These are phyloP conservation scores for Temnothorax ravouxi DNA, from an alignment of 2,888 invertebrate genomes.

Conservation along the genomic window DNA sequence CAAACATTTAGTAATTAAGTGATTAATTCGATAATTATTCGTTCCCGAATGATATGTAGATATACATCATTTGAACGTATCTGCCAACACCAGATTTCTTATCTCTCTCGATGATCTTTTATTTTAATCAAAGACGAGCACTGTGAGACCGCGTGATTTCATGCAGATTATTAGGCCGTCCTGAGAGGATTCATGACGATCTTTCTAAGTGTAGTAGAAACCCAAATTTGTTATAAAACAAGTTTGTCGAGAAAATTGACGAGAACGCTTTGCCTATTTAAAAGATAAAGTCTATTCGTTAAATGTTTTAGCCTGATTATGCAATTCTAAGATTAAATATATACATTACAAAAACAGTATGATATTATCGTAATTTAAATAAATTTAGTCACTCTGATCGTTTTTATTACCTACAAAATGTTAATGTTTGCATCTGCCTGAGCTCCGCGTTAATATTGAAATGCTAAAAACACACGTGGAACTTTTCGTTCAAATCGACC, in stretches of 20 bases:
- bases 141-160: background rate
- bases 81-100: background rate
- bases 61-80: background rate
- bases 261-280: background rate
- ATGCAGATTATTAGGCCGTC: background rate
- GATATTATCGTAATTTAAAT: background rate
- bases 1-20: background rate
- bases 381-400: background rate
- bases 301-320: background rate
- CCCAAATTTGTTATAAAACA: background rate
- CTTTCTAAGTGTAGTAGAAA: background rate
- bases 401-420: background rate
- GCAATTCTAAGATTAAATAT: conserved; percentile 3
- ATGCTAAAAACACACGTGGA: background rate
- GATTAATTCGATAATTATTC: background rate
- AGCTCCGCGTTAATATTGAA: background rate
- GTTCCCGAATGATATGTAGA: background rate
- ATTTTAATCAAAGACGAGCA: background rate
- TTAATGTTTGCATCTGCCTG: background rate
- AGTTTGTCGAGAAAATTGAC: background rate
- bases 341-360: background rate
- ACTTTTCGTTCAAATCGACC: conserved; percentile 2
- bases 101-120: background rate
- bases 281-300: background rate
- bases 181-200: background rate